Percentiles rank a stretch among this genome's conserved stretches.
These are phyloP conservation scores for Chondrilla cf. caribensis DNA, from an alignment of 37 sponge, comb jelly and placozoan genomes.

Conservation along the genomic window DNA sequence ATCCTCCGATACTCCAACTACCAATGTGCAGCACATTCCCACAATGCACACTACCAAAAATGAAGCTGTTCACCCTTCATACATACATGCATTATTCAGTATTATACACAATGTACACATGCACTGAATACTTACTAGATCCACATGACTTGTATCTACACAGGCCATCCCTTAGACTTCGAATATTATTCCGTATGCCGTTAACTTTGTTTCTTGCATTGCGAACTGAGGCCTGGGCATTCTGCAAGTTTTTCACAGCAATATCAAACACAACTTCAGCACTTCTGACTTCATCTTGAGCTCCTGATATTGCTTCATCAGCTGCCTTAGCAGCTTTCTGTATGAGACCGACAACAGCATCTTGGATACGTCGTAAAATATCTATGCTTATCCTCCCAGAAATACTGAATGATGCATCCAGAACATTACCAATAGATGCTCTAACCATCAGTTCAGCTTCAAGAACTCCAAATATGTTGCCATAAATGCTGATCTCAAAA, in stretches of 20 bases:
- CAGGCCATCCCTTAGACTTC: no score
- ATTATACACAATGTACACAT: no score
- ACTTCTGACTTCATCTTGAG: background rate
- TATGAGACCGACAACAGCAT: background rate
- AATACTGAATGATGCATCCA: background rate
- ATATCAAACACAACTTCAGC: background rate
- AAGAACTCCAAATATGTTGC: slow-evolving; percentile 11
- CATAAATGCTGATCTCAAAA: slow-evolving; percentile 7
- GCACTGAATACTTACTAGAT: no score
- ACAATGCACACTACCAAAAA: no score
- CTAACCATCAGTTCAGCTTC: background rate
- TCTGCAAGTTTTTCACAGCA: background rate
- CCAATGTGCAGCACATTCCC: no score
- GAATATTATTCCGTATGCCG: background rate
- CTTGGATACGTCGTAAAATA: background rate
- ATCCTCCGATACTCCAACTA: no score
- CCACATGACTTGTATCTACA: no score
- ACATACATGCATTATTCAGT: no score
- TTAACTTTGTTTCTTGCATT: background rate
- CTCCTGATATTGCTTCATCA: background rate
- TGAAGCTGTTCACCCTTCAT: no score
- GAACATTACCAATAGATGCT: background rate
- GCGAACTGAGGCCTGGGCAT: background rate
- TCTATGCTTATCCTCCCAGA: background rate
- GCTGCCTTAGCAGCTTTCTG: slow-evolving; percentile 4